Base-by-base conservation (phyloP, 2,888 invertebrate genomes). In the Lasioglossum calceatum region DNA sequence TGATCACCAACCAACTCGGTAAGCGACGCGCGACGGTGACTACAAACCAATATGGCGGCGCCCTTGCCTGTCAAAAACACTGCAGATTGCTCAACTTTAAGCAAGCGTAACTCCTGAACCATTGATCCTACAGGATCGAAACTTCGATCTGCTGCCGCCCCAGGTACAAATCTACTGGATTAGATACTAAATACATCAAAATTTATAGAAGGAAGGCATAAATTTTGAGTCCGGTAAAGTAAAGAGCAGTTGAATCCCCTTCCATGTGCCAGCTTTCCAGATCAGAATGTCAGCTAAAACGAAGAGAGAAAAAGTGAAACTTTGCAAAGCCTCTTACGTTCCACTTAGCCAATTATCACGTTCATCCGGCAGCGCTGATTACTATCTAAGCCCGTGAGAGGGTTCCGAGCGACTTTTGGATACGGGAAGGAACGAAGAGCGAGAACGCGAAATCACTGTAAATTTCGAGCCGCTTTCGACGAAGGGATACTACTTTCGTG, bases 401-500 rank as follows among this genome's bases (percentile, higher is more conserved):
- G 14, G 12, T 16, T 81, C 44, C n/a, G n/a, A 67, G 74, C 44
- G 74, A 58, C 82, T 32, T 27, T 27, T n/a, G 19, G 4, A 39
- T 54, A 47, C 14, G 12, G 42, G 0, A 2, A 12, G 8, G 32
- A n/a, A 1, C 32, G n/a, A 36, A 23, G 4, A 27, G 32, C 27
- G 36, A 10, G 72, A 47, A 75, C 70, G 32, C 61, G 72, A 79
- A 79, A 87, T 81, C 75, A 50, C 36, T 74, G 77, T 36, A 78
- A 83, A 86, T 81, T 84, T 87, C 73, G 42, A 39, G 16, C 10
- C 14, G 64, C 67, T 86, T 85, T 78, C 58, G 79, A 70, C n/a
- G 47, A 58, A 73, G 71, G 54, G 50, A n/a, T 58, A 44, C 86
- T 75, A 83, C 79, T 86, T 88, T 88, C 81, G 74, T n/a, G 67